A percentile compares a stretch with the other conserved stretches of the same genome.
Conservation (phyloP, 2,113 vertebrate genomes). For the Crotalus tigris region DNA sequence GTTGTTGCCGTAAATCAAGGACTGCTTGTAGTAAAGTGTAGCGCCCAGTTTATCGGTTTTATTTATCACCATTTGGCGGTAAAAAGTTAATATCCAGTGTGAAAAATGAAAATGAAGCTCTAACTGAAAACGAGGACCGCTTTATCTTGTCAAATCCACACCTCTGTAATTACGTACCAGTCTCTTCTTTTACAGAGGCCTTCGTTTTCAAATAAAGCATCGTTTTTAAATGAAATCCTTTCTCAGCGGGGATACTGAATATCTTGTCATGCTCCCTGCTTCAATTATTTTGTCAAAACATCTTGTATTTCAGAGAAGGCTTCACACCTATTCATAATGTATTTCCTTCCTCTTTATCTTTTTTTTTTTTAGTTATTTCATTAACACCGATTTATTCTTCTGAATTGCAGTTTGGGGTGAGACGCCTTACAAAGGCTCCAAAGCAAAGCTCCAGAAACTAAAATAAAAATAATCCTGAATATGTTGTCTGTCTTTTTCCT, state of each 20-base stretch:
- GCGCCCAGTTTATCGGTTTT: neutral
- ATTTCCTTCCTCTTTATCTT: neutral
- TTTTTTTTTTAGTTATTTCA: neutral
- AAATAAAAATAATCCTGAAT: neutral
- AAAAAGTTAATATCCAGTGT: neutral
- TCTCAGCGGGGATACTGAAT: neutral
- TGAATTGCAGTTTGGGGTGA: neutral
- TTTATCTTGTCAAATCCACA: neutral
- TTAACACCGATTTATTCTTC: neutral
- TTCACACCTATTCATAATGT: neutral
- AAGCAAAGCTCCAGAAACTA: neutral
- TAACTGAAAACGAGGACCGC: neutral
- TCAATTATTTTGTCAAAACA: neutral
- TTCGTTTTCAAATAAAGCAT: neutral
- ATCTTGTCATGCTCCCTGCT: neutral
- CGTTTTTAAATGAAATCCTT: neutral
- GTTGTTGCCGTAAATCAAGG: no score
- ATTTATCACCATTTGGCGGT: neutral
- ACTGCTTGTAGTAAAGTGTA: neutral
- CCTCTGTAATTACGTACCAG: neutral
- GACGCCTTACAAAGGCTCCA: neutral
- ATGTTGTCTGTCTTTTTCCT: constrained; percentile 24
- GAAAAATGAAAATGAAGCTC: neutral
- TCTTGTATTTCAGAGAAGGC: neutral
- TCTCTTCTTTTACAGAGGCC: neutral